Percentiles rank a stretch among this genome's conserved stretches.
phyloP scores from a whole-genome alignment of 2,113 vertebrate species.

The Seriola rivoliana region DNA sequence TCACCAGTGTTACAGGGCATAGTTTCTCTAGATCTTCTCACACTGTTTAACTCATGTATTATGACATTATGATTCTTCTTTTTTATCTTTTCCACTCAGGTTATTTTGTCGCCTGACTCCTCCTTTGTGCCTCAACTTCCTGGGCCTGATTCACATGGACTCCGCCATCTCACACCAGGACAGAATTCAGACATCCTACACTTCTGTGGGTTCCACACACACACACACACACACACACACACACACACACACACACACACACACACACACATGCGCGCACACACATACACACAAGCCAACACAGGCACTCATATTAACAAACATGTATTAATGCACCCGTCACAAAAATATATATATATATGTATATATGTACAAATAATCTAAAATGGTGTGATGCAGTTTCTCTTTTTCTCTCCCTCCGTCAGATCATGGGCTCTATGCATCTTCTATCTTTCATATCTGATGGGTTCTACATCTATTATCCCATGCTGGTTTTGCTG shows the following conservation, averaged over 20 bases:
- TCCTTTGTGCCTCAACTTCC: conserved; percentile 95
- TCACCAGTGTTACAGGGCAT: not conserved
- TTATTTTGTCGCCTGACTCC: conserved; percentile 96
- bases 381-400: not conserved
- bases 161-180: conserved; percentile 90
- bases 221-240: conserved; percentile 6
- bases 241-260: not conserved
- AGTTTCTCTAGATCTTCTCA: not conserved
- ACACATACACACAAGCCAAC: not conserved
- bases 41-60: not conserved
- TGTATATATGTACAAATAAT: not conserved
- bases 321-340: not conserved
- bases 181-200: conserved; percentile 92
- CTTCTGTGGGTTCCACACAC: conserved; percentile 87
- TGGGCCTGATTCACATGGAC: conserved; percentile 97
- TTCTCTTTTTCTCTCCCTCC: conserved; percentile 28
- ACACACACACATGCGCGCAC: too few species aligned
- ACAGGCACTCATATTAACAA: not conserved
- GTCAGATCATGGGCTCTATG: conserved; percentile 97
- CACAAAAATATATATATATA: not conserved
- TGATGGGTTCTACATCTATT: conserved; percentile 97
- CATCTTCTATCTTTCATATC: conserved; percentile 92
- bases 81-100: conserved; percentile 77
- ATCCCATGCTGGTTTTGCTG: conserved; percentile 94
- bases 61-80: not conserved